Conservation (phyloP, 2,888 invertebrate species). For the Neoitamus cyanurus region DNA sequence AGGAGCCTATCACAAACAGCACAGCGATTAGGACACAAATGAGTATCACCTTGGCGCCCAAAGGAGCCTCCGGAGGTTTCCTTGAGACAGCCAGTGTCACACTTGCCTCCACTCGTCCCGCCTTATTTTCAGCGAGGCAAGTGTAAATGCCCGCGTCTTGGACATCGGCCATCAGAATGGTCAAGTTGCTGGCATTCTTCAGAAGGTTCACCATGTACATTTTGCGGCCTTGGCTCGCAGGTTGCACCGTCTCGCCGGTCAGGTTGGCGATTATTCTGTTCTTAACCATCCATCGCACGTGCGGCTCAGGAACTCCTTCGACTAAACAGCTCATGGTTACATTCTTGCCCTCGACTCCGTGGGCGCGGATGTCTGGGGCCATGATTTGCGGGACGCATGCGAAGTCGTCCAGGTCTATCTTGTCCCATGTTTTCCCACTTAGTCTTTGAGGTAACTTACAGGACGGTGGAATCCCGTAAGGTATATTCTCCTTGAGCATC, state of each 20-base stretch:
- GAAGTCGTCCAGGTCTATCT: constrained; percentile 81
- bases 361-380: constrained; percentile 71
- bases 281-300: constrained; percentile 78
- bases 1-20: constrained; percentile 74
- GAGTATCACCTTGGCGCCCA: constrained; percentile 73
- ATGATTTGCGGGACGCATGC: constrained; percentile 80
- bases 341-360: constrained; percentile 78
- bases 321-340: constrained; percentile 79
- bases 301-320: constrained; percentile 77
- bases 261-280: constrained; percentile 78
- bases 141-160: constrained; percentile 82
- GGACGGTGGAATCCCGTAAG: constrained; percentile 76
- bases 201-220: constrained; percentile 75
- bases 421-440: constrained; percentile 77
- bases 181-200: constrained; percentile 78
- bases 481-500: constrained; percentile 83
- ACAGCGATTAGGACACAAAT: constrained; percentile 78
- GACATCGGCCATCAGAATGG: constrained; percentile 77
- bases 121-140: constrained; percentile 84
- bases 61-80: constrained; percentile 71
- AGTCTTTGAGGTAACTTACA: constrained; percentile 77
- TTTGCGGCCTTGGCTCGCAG: constrained; percentile 69
- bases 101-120: constrained; percentile 79
- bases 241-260: constrained; percentile 62
- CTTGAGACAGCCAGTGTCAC: constrained; percentile 78